phyloP scores from a whole-genome alignment of 1,140 invertebrate species.

The Akabosia matsudoensis region DNA sequence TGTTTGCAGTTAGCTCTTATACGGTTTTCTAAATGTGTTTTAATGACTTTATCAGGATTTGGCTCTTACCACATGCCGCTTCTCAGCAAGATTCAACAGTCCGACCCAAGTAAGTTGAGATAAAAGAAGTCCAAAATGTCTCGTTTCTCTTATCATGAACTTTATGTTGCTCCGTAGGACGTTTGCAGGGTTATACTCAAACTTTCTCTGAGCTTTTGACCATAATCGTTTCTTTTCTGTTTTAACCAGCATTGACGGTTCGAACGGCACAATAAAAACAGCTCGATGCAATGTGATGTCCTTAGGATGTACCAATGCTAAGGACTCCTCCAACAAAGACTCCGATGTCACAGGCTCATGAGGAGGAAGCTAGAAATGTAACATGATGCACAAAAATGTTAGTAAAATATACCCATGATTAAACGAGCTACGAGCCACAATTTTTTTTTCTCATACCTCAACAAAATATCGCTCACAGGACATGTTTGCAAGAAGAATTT shows the following conservation, averaged over 20 bases:
- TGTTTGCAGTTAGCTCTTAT: too few relatives aligned
- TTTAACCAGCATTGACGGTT: neutral
- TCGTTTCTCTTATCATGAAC: conserved; percentile 25
- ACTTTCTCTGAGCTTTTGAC: neutral
- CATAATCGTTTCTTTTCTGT: neutral
- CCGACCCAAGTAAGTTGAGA: conserved; percentile 34
- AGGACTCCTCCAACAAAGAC: neutral
- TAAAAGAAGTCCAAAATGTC: conserved; percentile 30
- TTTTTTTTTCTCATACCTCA: conserved; percentile 1
- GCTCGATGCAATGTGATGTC: neutral
- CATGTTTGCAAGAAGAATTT: too few relatives aligned
- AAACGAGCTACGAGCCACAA: too few relatives aligned
- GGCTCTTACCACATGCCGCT: conserved; percentile 26
- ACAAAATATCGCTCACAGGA: conserved; percentile 9
- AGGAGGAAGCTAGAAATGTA: conserved; percentile 13
- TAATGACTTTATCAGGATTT: too few relatives aligned
- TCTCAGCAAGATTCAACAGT: conserved; percentile 29
- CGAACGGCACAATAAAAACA: neutral
- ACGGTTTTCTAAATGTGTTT: too few relatives aligned
- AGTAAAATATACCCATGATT: too few relatives aligned
- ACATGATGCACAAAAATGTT: neutral
- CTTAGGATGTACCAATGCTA: conserved; percentile 3
- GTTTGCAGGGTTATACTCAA: neutral
- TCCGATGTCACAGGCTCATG: neutral
- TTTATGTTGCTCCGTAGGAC: conserved; percentile 26